A percentile compares a stretch with the other conserved stretches of the same genome.
phyloP scores from a whole-genome alignment of 2,797 vertebrate genomes.

The Cuniculus paca region DNA sequence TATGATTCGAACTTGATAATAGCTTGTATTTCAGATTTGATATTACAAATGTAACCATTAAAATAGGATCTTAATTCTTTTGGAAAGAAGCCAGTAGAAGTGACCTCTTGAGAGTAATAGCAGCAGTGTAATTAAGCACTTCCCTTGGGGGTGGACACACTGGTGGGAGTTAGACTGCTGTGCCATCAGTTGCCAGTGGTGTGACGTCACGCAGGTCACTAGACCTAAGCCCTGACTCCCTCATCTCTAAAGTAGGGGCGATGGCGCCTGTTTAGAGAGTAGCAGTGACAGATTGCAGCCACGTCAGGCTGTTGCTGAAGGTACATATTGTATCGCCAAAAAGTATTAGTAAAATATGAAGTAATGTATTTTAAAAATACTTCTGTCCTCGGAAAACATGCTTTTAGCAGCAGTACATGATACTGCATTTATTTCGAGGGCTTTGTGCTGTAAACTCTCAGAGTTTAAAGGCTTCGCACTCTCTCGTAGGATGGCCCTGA shows the following conservation, averaged over 20 bases:
- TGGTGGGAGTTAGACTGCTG: neutral
- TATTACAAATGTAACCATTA: neutral
- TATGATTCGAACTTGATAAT: constrained; percentile 38
- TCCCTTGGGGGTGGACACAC: neutral
- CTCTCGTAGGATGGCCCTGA: neutral
- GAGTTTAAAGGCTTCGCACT: neutral
- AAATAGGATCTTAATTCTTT: constrained; percentile 41
- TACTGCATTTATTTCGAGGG: neutral
- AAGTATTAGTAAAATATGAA: constrained; percentile 10
- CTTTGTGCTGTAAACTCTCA: neutral
- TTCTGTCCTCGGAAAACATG: neutral
- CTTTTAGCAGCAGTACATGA: neutral
- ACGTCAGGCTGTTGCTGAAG: neutral
- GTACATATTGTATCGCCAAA: neutral
- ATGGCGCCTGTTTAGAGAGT: neutral
- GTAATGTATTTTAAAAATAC: neutral
- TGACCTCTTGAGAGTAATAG: neutral
- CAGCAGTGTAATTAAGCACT: neutral
- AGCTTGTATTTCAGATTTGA: constrained; percentile 36
- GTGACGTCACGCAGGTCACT: neutral
- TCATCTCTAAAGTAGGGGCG: neutral
- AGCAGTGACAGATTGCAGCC: neutral
- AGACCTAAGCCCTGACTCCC: neutral
- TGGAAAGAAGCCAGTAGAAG: neutral
- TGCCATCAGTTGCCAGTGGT: neutral